These are phyloP conservation scores for Macrophya annulata DNA, from an alignment of 2,888 invertebrate genomes.

Conservation along the genomic window DNA sequence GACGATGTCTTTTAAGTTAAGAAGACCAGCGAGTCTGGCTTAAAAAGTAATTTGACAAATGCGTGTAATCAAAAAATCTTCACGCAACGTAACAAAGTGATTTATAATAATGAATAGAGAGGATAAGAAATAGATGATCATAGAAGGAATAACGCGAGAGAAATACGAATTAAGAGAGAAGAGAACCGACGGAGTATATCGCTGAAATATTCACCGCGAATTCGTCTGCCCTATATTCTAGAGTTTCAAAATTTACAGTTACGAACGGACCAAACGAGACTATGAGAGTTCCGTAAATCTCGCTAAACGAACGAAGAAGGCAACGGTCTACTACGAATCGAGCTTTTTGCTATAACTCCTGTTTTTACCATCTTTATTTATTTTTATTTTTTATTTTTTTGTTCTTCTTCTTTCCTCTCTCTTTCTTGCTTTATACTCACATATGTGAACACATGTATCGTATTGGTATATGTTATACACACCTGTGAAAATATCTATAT, in stretches of 20 bases:
- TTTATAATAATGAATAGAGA: not conserved
- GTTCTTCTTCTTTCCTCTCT: too few relatives aligned
- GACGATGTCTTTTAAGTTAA: not conserved
- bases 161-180: not conserved
- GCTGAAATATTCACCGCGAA: constrained; percentile 57
- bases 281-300: constrained; percentile 57
- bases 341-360: not conserved
- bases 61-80: constrained; percentile 18
- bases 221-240: constrained; percentile 55
- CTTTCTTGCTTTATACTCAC: not conserved
- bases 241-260: constrained; percentile 56
- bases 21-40: not conserved
- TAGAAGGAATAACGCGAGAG: not conserved
- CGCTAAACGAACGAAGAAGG: constrained; percentile 51
- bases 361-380: not conserved
- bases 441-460: not conserved
- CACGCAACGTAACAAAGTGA: not conserved
- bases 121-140: not conserved
- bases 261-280: constrained; percentile 40
- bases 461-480: not conserved
- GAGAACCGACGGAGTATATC: not conserved
- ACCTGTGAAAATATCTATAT: not conserved
- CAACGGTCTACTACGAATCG: constrained; percentile 26
- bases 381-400: not conserved
- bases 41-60: not conserved